Conservation (phyloP, 1,140 invertebrate genomes). For the Akabosia matsudoensis region DNA sequence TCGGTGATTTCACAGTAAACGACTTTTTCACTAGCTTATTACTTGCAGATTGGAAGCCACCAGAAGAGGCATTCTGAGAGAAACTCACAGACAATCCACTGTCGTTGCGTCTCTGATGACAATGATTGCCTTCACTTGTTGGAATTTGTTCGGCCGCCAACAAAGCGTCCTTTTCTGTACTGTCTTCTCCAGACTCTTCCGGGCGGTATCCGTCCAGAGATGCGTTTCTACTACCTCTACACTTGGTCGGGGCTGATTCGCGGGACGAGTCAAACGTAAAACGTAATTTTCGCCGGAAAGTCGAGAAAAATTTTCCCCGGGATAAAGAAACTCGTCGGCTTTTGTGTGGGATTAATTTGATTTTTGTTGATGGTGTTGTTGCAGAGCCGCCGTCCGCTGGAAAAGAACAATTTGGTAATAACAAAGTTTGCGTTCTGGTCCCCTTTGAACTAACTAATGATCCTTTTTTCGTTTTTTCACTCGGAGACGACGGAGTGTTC, state of each 20-base stretch:
- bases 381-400: too few species aligned
- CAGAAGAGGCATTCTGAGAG: too few species aligned
- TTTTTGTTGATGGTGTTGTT: not conserved
- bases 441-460: not conserved
- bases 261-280: not conserved
- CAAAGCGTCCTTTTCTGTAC: not conserved
- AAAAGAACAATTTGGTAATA: not conserved
- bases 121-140: not conserved
- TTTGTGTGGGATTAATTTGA: not conserved
- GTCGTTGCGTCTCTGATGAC: not conserved
- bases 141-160: not conserved
- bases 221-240: too few species aligned
- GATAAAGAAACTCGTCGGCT: not conserved
- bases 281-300: constrained; percentile 6
- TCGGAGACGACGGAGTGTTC: too few species aligned
- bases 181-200: not conserved
- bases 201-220: too few species aligned
- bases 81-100: not conserved
- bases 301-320: not conserved
- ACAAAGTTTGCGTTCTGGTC: not conserved
- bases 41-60: not conserved
- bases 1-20: not conserved
- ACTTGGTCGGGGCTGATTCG: not conserved
- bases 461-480: not conserved
- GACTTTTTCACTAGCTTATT: not conserved